phyloP scores from a whole-genome alignment of 1,140 invertebrate genomes.

The Drosophila mojavensis region DNA sequence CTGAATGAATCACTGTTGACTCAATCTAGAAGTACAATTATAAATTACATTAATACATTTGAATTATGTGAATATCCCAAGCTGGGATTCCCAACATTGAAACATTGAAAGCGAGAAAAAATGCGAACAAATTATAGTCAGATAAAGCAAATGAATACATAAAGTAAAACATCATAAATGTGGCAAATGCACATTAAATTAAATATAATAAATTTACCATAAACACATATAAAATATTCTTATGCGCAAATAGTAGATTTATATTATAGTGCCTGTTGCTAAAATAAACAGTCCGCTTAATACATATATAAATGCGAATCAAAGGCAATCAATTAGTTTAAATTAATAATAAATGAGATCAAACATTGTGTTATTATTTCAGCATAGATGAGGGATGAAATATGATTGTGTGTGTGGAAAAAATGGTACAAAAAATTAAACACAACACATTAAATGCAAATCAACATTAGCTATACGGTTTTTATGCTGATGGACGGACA shows the following conservation, averaged over 20 bases:
- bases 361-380: slow-evolving; percentile 7
- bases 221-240: neutral
- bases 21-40: no score
- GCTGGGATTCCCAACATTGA: no score
- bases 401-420: slow-evolving; percentile 21
- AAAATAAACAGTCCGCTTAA: slow-evolving; percentile 19
- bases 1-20: no score
- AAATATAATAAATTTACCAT: neutral
- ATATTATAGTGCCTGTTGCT: neutral
- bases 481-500: slow-evolving; percentile 74
- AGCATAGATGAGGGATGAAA: slow-evolving; percentile 14
- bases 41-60: no score
- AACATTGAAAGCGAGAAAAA: no score
- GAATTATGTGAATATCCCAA: no score
- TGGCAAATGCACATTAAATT: neutral
- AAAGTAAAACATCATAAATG: neutral
- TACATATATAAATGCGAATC: slow-evolving; percentile 27
- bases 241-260: neutral
- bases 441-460: slow-evolving; percentile 79
- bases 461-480: slow-evolving; percentile 68
- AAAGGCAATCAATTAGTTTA: slow-evolving; percentile 46
- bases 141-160: no score
- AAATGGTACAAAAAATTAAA: slow-evolving; percentile 67
- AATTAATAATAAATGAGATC: slow-evolving; percentile 43
- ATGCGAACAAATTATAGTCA: no score